Evolutionary conservation across 2,888 invertebrate species (phyloP).

Genomic region (Andrena flavipes): DNA sequence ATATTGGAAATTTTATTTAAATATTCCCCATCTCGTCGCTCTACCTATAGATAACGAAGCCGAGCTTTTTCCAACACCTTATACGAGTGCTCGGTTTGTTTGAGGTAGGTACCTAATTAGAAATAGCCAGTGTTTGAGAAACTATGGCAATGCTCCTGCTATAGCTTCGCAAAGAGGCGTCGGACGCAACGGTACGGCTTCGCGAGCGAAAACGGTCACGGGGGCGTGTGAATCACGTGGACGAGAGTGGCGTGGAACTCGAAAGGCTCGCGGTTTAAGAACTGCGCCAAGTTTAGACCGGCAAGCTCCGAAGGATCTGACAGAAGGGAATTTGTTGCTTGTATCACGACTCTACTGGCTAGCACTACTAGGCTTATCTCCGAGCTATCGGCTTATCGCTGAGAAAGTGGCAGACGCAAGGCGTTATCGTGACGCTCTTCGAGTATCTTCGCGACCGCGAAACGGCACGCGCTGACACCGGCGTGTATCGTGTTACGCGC

Average conservation of each 20-base stretch:
- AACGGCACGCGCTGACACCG: not conserved
- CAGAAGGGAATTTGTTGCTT: too few relatives aligned
- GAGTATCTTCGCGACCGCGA: not conserved
- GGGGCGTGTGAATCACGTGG: constrained; percentile 46
- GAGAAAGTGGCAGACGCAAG: not conserved
- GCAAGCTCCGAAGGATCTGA: too few relatives aligned
- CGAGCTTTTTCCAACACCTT: too few relatives aligned
- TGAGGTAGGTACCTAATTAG: not conserved
- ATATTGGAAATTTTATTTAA: too few relatives aligned
- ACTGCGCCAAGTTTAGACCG: too few relatives aligned
- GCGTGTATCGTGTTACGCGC: not conserved
- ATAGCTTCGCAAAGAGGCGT: not conserved
- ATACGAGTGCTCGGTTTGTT: not conserved
- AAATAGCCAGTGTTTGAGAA: not conserved
- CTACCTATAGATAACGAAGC: too few relatives aligned
- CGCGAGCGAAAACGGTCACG: constrained; percentile 47
- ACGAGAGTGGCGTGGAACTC: constrained; percentile 16
- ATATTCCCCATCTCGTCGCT: too few relatives aligned
- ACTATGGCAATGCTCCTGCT: too few relatives aligned
- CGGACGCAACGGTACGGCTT: constrained; percentile 2
- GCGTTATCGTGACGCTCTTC: not conserved
- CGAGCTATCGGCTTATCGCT: not conserved
- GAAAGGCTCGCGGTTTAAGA: constrained; percentile 44
- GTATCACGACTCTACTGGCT: not conserved
- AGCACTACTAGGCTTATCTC: not conserved